phyloP scores from a whole-genome alignment of 1,140 invertebrate genomes.

The Grapholita molesta region DNA sequence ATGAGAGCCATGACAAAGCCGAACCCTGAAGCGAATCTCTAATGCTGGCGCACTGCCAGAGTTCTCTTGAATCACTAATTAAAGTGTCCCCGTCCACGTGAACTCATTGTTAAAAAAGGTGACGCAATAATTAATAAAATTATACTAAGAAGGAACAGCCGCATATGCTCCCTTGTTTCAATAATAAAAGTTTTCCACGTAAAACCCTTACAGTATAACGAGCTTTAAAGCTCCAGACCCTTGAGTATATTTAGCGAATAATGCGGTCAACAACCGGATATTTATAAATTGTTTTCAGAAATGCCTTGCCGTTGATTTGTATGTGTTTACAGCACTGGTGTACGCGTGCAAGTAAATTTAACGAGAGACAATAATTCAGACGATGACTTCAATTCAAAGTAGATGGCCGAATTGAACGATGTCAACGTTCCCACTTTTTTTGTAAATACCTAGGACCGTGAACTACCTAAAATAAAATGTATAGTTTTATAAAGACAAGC shows the following conservation, averaged over 20 bases:
- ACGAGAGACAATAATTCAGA: neutral
- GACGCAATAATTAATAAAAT: constrained; percentile 8
- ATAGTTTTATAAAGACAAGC: too few relatives aligned
- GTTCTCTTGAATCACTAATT: constrained; percentile 7
- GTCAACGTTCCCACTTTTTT: neutral
- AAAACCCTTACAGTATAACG: neutral
- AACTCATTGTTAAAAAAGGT: constrained; percentile 6
- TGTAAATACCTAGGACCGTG: neutral
- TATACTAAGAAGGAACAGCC: neutral
- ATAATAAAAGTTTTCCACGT: neutral
- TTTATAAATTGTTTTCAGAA: constrained; percentile 8
- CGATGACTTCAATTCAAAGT: neutral
- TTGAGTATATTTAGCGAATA: neutral
- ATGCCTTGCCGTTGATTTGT: neutral
- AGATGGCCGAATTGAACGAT: neutral
- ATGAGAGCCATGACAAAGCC: constrained; percentile 8
- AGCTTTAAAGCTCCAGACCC: neutral
- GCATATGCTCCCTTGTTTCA: neutral
- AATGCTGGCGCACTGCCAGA: constrained; percentile 4
- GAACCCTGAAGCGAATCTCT: constrained; percentile 4
- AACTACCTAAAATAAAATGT: neutral
- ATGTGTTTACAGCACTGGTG: neutral
- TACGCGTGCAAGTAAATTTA: neutral
- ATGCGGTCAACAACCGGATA: neutral
- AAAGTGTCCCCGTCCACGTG: constrained; percentile 7